Conservation (phyloP, 2,888 invertebrate genomes). For the Heteromyza rotundicornis region DNA sequence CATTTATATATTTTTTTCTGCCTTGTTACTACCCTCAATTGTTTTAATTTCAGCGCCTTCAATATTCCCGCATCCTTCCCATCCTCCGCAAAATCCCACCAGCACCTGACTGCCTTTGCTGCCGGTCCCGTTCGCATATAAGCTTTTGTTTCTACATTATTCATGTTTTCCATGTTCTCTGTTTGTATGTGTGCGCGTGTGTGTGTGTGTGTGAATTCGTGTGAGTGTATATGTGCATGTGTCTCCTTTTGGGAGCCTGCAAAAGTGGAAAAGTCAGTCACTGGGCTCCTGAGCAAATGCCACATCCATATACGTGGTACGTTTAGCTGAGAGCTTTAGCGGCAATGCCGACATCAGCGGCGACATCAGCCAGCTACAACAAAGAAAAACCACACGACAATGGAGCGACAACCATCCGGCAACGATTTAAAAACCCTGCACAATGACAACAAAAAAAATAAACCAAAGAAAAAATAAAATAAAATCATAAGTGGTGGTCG, state of each 20-base stretch:
- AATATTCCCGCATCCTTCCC: no score
- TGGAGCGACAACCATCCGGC: not conserved
- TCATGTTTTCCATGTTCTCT: no score
- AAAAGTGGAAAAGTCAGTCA: conserved; percentile 20
- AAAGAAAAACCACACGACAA: not conserved
- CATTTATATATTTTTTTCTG: no score
- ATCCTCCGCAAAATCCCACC: no score
- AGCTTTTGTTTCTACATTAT: not conserved
- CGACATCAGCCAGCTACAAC: not conserved
- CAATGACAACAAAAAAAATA: no score
- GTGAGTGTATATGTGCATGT: no score
- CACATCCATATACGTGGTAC: no score
- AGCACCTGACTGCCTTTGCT: no score
- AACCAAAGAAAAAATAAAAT: not conserved
- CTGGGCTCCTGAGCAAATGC: not conserved
- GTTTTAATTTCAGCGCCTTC: conserved; percentile 21
- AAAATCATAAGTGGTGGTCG: not conserved
- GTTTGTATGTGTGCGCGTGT: no score
- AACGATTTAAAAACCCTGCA: not conserved
- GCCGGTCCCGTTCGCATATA: no score
- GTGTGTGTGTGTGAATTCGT: not conserved
- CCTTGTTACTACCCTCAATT: conserved; percentile 20
- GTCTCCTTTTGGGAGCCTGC: conserved; percentile 1
- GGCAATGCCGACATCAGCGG: not conserved
- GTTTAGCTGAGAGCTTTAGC: not conserved